Base-by-base conservation (phyloP, 1,140 invertebrate genomes). In the Aphidius gifuensis region DNA sequence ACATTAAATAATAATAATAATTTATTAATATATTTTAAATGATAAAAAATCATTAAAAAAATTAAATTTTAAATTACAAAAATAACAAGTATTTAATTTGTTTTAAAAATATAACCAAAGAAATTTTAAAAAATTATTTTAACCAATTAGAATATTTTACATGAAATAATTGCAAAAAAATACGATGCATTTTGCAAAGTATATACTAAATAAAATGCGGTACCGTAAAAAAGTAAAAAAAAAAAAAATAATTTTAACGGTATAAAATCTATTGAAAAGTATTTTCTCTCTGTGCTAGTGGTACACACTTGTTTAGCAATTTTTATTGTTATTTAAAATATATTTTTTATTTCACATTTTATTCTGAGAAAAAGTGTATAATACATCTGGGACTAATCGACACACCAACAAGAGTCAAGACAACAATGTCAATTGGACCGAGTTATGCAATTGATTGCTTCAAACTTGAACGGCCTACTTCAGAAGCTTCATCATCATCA, bases 391-490 rank as follows among this genome's bases (percentile, higher is more conserved):
- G 53, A 32, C 51, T 64, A 56, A 60, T 60, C 58, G 58, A 32
- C 23, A 64, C 63, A 58, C 48, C 16, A 16, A 16, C 16, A 16
- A 16, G 16, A 16, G 16, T 16, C 16, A 16, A 16, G 16, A 8
- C 45, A 64, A 55, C 63, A 60, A 64, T 64, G 63, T 60, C 63
- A 64, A 60, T 64, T 64, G 63, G 38, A 47, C n/a, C 39, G 58
- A 40, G 55, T 61, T 65, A 61, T 65, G 64, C 48, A 61, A 61
- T 45, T 58, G 46, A 32, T 32, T 32, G 23, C 23, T 32, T 16
- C 56, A 11, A 16, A 55, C 44, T 56, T 23, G 49, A 16, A 62
- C 49, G 60, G 9, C 40, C 53, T 55, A 47, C 53, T 56, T 32
- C 23, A 32, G 23, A 32, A 32, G 23, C 23, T 32, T 32, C 1